Percentiles rank a stretch among this genome's conserved stretches.
phyloP scores from a whole-genome alignment of 2,113 vertebrate genomes.

The Sylvia atricapilla region DNA sequence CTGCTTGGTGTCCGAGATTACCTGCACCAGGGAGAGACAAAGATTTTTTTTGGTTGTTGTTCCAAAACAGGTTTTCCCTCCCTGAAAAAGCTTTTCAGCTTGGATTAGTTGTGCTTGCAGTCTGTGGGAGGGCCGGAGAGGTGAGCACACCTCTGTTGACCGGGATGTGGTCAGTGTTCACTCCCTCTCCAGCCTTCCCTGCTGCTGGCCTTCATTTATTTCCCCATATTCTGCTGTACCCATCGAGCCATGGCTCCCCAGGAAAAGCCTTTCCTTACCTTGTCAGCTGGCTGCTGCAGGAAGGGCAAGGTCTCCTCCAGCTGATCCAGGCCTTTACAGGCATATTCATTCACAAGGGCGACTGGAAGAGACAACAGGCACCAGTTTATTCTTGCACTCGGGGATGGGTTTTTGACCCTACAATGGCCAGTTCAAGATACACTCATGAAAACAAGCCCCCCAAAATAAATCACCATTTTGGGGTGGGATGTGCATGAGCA shows the following conservation, averaged over 20 bases:
- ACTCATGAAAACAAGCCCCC: neutral
- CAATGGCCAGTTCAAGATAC: neutral
- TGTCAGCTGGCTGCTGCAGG: slow-evolving; percentile 86
- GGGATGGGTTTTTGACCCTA: neutral
- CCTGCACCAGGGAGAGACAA: slow-evolving; percentile 57
- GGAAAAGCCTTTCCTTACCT: slow-evolving; percentile 73
- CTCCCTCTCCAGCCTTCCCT: neutral
- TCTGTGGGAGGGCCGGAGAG: neutral
- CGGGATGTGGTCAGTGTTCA: fast-evolving
- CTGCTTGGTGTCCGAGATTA: slow-evolving; percentile 83
- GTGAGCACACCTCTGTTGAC: neutral
- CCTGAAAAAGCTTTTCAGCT: neutral
- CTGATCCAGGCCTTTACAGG: slow-evolving; percentile 85
- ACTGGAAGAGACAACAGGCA: slow-evolving; percentile 71
- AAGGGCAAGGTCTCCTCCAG: slow-evolving; percentile 87
- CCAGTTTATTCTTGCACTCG: neutral
- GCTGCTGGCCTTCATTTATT: neutral
- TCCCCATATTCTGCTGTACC: neutral
- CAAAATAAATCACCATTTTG: neutral
- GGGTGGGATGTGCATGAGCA: too few relatives aligned
- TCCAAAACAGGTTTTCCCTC: neutral
- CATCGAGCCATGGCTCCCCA: neutral
- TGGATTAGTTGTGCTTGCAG: neutral
- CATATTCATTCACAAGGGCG: slow-evolving; percentile 82
- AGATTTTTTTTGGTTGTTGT: neutral